Base-by-base conservation (phyloP, 2,797 vertebrate genomes). In the Microctenopoma steveboyesi region DNA sequence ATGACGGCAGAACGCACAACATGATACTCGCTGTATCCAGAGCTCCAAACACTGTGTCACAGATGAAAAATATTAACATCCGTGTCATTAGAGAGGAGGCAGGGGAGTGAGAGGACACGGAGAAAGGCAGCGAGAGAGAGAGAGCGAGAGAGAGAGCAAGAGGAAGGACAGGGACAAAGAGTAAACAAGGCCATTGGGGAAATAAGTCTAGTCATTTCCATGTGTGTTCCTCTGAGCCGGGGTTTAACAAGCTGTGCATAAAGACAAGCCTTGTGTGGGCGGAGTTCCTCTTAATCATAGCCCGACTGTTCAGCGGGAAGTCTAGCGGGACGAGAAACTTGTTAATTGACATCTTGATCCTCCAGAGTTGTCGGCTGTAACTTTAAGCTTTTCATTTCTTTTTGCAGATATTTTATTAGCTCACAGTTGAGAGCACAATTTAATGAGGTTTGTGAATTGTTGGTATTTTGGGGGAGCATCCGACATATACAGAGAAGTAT, bases 331-430 rank as follows among this genome's bases (percentile, higher is more conserved):
- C 50, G 42, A 58, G 78, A 76, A 86, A 90, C 86, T 87, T 85
- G 84, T 90, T 93, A 92, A 94, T 90, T 92, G 89, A 91, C 88
- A 92, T 89, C 83, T 74, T 52, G 59, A 88, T 85, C 75, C 88
- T 88, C 88, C 78, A 18, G 90, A 86, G 86, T 70, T 68, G 69
- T 81, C 62, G 57, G 61, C 76, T 63, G 28, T 48, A 86, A 89
- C 84, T 79, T 88, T 76, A 67, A 85, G 77, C 80, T 69, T 71
- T 64, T 64, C 37, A 10, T 74, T 84, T 82, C 64, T 85, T 76
- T 77, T 50, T 60, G 48, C 76, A 59, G 68, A 82, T 79, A 78
- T 89, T 88, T 85, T 83, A 92, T 90, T 80, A 91, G 79, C 83
- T 76, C 14, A 16, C 81, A 78, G 86, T 90, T 13, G 30, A 73